Percentiles rank a stretch among this genome's conserved stretches.
phyloP scores from a whole-genome alignment of 2,113 vertebrate species.

The Colius striatus region DNA sequence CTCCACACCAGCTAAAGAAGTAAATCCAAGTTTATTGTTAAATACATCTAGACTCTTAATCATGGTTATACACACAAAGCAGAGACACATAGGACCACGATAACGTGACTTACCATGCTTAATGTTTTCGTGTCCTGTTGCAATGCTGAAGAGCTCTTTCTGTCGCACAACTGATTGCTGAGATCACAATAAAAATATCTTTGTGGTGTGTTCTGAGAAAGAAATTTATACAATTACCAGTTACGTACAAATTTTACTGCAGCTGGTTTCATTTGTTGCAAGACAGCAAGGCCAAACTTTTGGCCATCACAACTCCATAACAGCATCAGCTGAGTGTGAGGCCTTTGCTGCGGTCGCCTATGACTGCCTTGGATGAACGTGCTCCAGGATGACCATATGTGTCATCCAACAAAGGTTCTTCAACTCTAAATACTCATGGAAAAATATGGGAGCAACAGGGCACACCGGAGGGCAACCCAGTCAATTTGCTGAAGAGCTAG shows the following conservation, averaged over 20 bases:
- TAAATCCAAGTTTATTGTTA: neutral
- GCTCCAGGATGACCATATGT: neutral
- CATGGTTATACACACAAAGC: neutral
- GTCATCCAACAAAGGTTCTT: neutral
- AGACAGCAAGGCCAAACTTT: neutral
- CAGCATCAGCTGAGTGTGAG: rapidly evolving
- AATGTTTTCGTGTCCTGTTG: rapidly evolving
- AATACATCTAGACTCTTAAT: neutral
- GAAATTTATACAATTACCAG: neutral
- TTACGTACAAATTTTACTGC: rapidly evolving
- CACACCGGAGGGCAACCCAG: rapidly evolving
- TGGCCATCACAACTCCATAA: neutral
- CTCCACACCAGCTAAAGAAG: neutral
- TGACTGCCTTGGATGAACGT: neutral
- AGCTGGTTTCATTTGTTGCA: neutral
- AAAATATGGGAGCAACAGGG: neutral
- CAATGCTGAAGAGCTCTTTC: neutral
- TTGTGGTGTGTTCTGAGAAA: neutral
- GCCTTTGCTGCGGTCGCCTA: rapidly evolving
- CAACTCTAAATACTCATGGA: neutral
- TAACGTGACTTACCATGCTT: neutral
- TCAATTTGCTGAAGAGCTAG: neutral
- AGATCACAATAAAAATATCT: neutral
- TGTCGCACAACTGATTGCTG: neutral
- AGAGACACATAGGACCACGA: neutral